Evolutionary conservation across 1,140 invertebrate genomes (phyloP).

Genomic region (Hormaphis cornu): DNA sequence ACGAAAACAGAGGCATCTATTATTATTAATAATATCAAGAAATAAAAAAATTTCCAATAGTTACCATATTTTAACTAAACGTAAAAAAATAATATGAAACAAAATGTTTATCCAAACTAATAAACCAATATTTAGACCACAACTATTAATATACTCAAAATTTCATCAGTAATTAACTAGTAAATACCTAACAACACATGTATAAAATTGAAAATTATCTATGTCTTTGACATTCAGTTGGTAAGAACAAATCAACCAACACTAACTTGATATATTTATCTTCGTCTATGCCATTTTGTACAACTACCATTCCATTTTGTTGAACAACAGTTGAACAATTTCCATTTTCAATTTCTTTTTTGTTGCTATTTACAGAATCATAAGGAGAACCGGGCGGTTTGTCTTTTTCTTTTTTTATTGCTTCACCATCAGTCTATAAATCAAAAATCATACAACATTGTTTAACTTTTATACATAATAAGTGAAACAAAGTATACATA

Average conservation of each 20-base stretch:
- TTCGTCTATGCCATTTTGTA: slow-evolving; percentile 80
- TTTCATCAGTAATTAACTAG: too few relatives aligned
- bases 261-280: slow-evolving; percentile 87
- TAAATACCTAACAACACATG: too few relatives aligned
- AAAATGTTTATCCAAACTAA: too few relatives aligned
- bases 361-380: slow-evolving; percentile 47
- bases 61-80: too few relatives aligned
- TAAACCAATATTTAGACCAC: too few relatives aligned
- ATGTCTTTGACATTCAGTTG: not conserved
- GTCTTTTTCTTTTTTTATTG: slow-evolving; percentile 53
- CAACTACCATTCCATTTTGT: slow-evolving; percentile 57
- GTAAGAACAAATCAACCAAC: not conserved
- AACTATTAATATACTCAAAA: too few relatives aligned
- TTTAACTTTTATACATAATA: not conserved
- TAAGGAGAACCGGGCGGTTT: slow-evolving; percentile 58
- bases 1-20: too few relatives aligned
- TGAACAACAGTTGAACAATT: slow-evolving; percentile 39
- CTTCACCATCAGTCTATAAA: slow-evolving; percentile 38
- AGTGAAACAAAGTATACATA: slow-evolving; percentile 39
- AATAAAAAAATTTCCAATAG: too few relatives aligned
- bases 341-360: slow-evolving; percentile 49
- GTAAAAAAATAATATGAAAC: too few relatives aligned
- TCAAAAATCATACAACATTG: slow-evolving; percentile 35
- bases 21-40: too few relatives aligned
- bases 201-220: too few relatives aligned